Percentiles rank a stretch among this genome's conserved stretches.
Conservation (phyloP, 2,888 invertebrate genomes). For the Agrochola litura region DNA sequence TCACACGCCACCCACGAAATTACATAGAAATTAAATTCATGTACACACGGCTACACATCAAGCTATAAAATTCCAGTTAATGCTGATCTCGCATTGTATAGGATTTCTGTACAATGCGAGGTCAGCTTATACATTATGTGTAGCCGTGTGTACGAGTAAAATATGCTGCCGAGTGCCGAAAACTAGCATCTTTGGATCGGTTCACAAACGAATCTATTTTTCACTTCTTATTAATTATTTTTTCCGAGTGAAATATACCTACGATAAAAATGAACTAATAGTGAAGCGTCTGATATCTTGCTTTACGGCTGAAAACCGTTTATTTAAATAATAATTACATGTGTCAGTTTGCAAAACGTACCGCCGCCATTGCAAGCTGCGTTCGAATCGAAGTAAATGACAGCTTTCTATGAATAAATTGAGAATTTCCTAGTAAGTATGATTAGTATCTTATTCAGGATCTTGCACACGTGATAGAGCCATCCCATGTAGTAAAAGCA, state of each 20-base stretch:
- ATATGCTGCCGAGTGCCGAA: background rate
- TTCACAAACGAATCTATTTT: background rate
- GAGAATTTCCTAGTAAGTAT: background rate
- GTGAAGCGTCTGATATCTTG: background rate
- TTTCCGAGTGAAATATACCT: background rate
- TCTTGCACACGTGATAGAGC: background rate
- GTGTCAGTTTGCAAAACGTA: background rate
- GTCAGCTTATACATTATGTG: no score
- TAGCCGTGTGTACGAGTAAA: background rate
- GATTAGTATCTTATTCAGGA: no score
- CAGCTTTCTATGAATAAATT: conserved; percentile 15
- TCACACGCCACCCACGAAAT: background rate
- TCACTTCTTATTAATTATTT: background rate
- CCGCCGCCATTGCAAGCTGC: no score
- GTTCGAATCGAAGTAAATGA: background rate
- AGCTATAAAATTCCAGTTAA: no score
- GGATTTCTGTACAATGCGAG: no score
- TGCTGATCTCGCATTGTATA: no score
- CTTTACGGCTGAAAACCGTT: background rate
- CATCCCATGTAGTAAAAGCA: background rate
- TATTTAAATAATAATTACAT: no score
- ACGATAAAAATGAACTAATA: background rate
- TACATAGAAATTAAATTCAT: background rate
- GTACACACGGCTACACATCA: no score
- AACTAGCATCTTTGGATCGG: background rate